phyloP scores from a whole-genome alignment of 1,140 invertebrate genomes.

The Sitophilus oryzae region DNA sequence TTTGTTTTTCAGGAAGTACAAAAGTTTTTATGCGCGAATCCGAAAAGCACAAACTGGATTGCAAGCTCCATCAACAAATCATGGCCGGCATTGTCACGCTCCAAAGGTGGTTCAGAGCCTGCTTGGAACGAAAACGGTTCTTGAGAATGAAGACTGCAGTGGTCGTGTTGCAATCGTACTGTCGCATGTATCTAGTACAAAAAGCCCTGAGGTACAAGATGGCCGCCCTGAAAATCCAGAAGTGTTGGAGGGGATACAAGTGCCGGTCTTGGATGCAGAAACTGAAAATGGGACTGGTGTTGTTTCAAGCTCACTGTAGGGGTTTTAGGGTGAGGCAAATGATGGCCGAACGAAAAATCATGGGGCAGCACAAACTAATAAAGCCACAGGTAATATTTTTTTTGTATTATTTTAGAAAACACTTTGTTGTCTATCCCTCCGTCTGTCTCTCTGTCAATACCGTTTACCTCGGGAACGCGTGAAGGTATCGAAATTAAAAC shows the following conservation, averaged over 20 bases:
- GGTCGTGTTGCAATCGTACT: conserved; percentile 71
- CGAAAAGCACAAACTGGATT: conserved; percentile 90
- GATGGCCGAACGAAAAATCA: conserved; percentile 44
- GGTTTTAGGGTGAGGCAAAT: conserved; percentile 55
- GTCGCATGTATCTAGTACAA: conserved; percentile 58
- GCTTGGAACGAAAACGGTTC: conserved; percentile 72
- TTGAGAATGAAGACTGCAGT: conserved; percentile 59
- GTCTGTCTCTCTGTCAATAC: too few species aligned
- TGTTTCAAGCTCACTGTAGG: conserved; percentile 67
- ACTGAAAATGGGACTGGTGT: conserved; percentile 53
- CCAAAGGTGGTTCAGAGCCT: conserved; percentile 85
- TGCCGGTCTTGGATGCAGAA: conserved; percentile 62
- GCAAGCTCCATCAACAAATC: conserved; percentile 87
- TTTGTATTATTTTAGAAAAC: too few species aligned
- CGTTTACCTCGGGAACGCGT: too few species aligned
- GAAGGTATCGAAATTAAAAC: too few species aligned
- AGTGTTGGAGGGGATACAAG: conserved; percentile 63
- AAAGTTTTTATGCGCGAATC: conserved; percentile 92
- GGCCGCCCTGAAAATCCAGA: conserved; percentile 71
- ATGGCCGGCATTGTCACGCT: conserved; percentile 87
- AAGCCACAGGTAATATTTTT: conserved; percentile 31
- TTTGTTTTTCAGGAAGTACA: conserved; percentile 47
- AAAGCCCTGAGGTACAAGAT: conserved; percentile 45
- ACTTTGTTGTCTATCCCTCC: too few species aligned
- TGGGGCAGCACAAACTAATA: conserved; percentile 24